Evolutionary conservation across 2,888 invertebrate species (phyloP).

Genomic region (Scotopteryx bipunctaria): DNA sequence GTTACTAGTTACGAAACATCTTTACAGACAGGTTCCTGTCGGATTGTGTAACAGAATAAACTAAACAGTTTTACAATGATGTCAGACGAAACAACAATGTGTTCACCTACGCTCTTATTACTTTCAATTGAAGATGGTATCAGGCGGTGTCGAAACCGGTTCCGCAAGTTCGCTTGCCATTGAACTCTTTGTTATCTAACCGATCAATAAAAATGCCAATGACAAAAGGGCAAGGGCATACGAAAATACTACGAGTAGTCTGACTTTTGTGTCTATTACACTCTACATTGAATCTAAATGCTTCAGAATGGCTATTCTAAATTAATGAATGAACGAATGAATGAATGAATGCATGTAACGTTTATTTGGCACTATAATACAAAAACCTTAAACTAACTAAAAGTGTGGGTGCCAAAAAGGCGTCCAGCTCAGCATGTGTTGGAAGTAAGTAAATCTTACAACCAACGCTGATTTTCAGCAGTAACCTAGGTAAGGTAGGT

Average conservation of each 20-base stretch:
- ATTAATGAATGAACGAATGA: too few relatives aligned
- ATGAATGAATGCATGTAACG: too few relatives aligned
- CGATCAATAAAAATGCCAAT: slow-evolving; percentile 31
- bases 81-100: slow-evolving; percentile 42
- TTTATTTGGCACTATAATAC: too few relatives aligned
- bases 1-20: slow-evolving; percentile 7
- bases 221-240: slow-evolving; percentile 25
- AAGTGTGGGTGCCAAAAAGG: too few relatives aligned
- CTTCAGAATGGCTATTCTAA: slow-evolving; percentile 15
- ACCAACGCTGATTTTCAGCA: too few relatives aligned
- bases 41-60: slow-evolving; percentile 22
- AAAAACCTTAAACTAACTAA: too few relatives aligned
- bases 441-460: too few relatives aligned
- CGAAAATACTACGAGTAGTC: background rate
- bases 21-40: slow-evolving; percentile 23
- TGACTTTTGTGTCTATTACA: slow-evolving; percentile 6
- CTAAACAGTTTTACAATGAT: slow-evolving; percentile 36
- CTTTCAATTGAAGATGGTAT: slow-evolving; percentile 54
- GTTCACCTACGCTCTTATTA: slow-evolving; percentile 63
- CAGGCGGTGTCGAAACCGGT: slow-evolving; percentile 44
- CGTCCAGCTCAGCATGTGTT: too few relatives aligned
- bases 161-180: slow-evolving; percentile 37
- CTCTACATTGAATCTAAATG: background rate
- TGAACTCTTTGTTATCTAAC: slow-evolving; percentile 38
- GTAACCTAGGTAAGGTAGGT: too few relatives aligned